Evolutionary conservation across 2,888 invertebrate genomes (phyloP), one percentile per base, ranked within the genome.

Genomic region (Callinectes sapidus): DNA sequence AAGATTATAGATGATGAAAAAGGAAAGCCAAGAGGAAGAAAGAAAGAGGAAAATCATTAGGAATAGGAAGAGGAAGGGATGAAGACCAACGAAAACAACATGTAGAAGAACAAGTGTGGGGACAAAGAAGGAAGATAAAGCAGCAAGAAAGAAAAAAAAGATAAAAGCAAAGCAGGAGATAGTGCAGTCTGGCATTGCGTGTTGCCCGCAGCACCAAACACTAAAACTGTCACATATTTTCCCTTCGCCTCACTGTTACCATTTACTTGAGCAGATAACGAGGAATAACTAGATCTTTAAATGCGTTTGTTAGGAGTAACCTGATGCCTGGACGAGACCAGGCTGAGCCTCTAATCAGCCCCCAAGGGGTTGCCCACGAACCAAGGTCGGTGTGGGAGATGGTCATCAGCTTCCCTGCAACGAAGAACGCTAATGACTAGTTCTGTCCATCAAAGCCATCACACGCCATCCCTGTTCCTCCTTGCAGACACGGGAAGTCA

Each of bases 321-420:
- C 86, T 85, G 39, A 90, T 32, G 48, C 81, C 61, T 35, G n/a
- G 61, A 86, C 35, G 35, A 48, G 81, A 35, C 87, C 39, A n/a
- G 87, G 18, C 86, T 77, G 54, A 32, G 48, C 86, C 77, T 90
- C 90, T 90, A 92, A 92, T 92, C 92, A 92, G 90, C 81, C 89
- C 89, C 92, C 92, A 89, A 87, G 86, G 89, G 66, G 88, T 77
- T 32, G 28, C 35, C 32, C 86, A 86, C 39, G 86, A 86, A 90
- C 90, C 90, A 61, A 81, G 71, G 91, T 42, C 32, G 86, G 77
- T 66, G 39, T 71, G 89, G 89, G 85, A 61, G 89, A 89, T 85
- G 61, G 92, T 90, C 92, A 92, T 92, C 92, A 92, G 81, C 90
- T 87, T 87, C 87, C 86, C 92, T 92, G 92, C 92, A 90, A 92